These are phyloP conservation scores for Apotomis betuletana DNA, from an alignment of 2,888 invertebrate genomes.

Conservation along the genomic window DNA sequence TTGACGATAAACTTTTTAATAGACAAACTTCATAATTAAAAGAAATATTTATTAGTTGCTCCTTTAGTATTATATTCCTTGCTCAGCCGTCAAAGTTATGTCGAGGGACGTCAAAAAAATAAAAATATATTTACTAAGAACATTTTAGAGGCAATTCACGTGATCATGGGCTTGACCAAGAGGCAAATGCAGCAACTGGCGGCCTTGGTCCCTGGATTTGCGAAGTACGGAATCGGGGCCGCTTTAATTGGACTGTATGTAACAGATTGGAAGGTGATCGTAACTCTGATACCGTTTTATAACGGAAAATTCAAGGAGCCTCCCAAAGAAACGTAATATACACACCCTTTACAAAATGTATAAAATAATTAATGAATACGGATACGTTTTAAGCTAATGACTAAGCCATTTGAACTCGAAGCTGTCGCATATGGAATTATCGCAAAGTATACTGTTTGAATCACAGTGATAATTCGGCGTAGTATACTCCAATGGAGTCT, in stretches of 20 bases:
- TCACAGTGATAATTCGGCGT: neutral
- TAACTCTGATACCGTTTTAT: conserved; percentile 88
- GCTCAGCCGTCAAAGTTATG: neutral
- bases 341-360: conserved; percentile 20
- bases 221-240: conserved; percentile 84
- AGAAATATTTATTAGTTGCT: no score
- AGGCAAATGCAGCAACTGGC: conserved; percentile 82
- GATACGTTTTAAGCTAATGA: no score
- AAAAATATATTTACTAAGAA: neutral
- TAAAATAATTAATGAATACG: no score
- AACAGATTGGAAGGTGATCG: conserved; percentile 90
- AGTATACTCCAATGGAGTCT: neutral
- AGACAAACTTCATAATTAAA: no score
- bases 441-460: neutral
- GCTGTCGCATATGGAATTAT: no score
- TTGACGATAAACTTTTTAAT: no score
- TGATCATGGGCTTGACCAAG: conserved; percentile 70
- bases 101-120: neutral
- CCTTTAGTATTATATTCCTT: no score
- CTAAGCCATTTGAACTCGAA: no score
- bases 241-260: conserved; percentile 84
- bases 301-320: conserved; percentile 84
- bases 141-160: neutral
- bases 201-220: conserved; percentile 77
- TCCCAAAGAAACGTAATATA: conserved; percentile 43